Percentiles rank a stretch among this genome's conserved stretches.
Conservation (phyloP, 35 echinoderm and acorn worm species). For the Apostichopus japonicus region DNA sequence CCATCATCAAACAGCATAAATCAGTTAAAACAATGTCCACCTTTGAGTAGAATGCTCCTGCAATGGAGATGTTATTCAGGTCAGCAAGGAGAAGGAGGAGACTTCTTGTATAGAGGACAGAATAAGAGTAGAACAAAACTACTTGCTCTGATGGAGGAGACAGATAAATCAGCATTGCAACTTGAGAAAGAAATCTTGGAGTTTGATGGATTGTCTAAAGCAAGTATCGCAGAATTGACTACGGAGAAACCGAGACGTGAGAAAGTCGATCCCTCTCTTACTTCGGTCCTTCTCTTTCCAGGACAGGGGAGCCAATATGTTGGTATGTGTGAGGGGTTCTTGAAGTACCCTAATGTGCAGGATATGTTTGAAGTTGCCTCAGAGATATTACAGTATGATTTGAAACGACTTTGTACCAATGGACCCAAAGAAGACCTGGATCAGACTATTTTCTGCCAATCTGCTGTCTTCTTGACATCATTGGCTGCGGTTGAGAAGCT, state of each 20-base stretch:
- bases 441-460: too few relatives aligned
- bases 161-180: constrained; percentile 43
- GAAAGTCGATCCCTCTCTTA: constrained; percentile 73
- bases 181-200: constrained; percentile 45
- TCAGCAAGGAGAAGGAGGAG: not conserved
- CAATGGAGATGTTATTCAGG: not conserved
- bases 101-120: not conserved
- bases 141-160: constrained; percentile 68
- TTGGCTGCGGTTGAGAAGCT: too few relatives aligned
- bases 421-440: too few relatives aligned
- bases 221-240: constrained; percentile 2
- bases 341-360: constrained; percentile 82
- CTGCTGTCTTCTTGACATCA: too few relatives aligned
- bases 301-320: constrained; percentile 94
- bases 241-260: not conserved
- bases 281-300: constrained; percentile 80
- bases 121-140: not conserved
- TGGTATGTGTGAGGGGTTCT: constrained; percentile 80
- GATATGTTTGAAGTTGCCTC: constrained; percentile 89
- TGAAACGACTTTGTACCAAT: too few relatives aligned
- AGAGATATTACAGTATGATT: too few relatives aligned
- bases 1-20: not conserved
- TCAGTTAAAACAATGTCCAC: not conserved
- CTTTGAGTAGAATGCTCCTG: not conserved
- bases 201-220: constrained; percentile 20